A percentile compares a stretch with the other conserved stretches of the same genome.
Evolutionary conservation across 2,888 invertebrate species (phyloP).

Genomic region (Ormyrus pomaceus): DNA sequence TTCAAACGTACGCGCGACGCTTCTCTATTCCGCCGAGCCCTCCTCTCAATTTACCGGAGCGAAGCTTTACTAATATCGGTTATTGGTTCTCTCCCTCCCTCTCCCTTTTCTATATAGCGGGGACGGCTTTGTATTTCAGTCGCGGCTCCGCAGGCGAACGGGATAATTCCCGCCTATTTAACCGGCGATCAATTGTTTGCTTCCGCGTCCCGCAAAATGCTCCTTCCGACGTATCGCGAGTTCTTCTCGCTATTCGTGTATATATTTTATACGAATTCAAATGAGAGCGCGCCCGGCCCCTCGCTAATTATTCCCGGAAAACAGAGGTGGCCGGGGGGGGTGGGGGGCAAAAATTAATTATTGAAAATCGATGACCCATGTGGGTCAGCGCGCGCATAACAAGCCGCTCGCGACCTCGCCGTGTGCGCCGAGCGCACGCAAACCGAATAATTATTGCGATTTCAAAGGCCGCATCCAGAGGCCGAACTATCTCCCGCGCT

Average conservation of each 20-base stretch:
- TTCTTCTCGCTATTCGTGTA: background rate
- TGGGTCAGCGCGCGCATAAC: constrained; percentile 26
- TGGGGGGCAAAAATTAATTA: constrained; percentile 46
- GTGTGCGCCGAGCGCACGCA: background rate
- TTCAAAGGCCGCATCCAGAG: constrained; percentile 5
- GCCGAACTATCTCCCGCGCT: background rate
- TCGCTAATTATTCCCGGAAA: constrained; percentile 30
- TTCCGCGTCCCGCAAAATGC: background rate
- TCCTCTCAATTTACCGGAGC: constrained; percentile 50
- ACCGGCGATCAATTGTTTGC: background rate
- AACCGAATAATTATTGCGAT: constrained; percentile 50
- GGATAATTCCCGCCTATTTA: constrained; percentile 23
- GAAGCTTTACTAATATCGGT: constrained; percentile 53
- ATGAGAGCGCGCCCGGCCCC: background rate
- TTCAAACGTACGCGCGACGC: constrained; percentile 48
- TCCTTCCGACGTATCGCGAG: background rate
- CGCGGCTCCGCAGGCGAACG: background rate
- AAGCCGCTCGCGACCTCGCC: too few relatives aligned
- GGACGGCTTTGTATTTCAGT: constrained; percentile 8
- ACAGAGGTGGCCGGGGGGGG: background rate
- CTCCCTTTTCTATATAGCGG: background rate
- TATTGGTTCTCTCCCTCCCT: constrained; percentile 36
- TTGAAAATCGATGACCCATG: constrained; percentile 52
- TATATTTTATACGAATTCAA: background rate
- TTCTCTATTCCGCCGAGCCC: constrained; percentile 13